Percentiles rank a stretch among this genome's conserved stretches.
These are phyloP conservation scores for Parascotia fuliginaria DNA, from an alignment of 2,888 invertebrate species.

Conservation along the genomic window DNA sequence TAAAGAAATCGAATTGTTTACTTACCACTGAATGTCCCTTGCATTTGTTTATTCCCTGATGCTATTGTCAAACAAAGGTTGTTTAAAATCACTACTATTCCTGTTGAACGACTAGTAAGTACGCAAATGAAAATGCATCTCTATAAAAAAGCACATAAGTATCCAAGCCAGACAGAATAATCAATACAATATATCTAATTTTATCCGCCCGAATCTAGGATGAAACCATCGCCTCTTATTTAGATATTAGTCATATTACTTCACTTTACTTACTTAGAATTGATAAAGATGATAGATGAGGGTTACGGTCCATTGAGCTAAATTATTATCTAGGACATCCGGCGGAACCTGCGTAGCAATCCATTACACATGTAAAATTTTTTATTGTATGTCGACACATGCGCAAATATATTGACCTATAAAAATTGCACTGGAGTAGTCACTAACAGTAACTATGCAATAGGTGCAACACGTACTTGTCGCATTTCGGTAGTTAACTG, in stretches of 20 bases:
- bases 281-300: background rate
- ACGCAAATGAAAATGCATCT: background rate
- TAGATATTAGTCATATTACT: too few relatives aligned
- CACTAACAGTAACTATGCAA: constrained; percentile 22
- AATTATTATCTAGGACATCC: constrained; percentile 8
- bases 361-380: constrained; percentile 27
- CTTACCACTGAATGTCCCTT: too few relatives aligned
- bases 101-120: background rate
- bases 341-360: constrained; percentile 6
- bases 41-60: too few relatives aligned
- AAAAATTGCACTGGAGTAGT: constrained; percentile 30
- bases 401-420: constrained; percentile 43
- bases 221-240: background rate
- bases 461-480: constrained; percentile 33
- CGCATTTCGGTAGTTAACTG: constrained; percentile 14
- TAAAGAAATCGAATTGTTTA: too few relatives aligned
- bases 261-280: too few relatives aligned
- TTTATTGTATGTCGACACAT: constrained; percentile 34
- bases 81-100: background rate
- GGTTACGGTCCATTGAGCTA: background rate
- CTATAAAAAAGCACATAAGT: background rate
- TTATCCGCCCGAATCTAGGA: background rate
- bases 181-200: background rate
- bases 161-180: background rate
- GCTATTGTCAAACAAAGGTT: too few relatives aligned